A percentile compares a stretch with the other conserved stretches of the same genome.
These are phyloP conservation scores for Sesia apiformis DNA, from an alignment of 2,888 invertebrate species.

Conservation along the genomic window DNA sequence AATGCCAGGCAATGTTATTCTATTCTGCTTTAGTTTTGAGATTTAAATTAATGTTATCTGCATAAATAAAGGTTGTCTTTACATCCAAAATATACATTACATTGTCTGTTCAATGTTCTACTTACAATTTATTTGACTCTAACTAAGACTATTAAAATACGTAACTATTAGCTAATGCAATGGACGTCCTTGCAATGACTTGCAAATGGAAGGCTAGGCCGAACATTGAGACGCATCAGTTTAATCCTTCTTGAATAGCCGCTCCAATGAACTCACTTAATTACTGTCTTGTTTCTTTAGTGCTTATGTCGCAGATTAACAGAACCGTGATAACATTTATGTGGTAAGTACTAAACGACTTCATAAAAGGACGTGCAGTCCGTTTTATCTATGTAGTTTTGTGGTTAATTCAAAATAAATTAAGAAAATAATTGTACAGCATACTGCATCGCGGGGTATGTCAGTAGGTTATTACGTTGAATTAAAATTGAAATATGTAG, in stretches of 20 bases:
- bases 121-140: not conserved
- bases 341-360: conserved; percentile 11
- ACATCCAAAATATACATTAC: too few relatives aligned
- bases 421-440: too few relatives aligned
- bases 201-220: not conserved
- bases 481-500: too few relatives aligned
- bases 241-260: not conserved
- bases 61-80: too few relatives aligned
- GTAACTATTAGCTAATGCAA: not conserved
- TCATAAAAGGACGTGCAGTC: not conserved
- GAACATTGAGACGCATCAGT: not conserved
- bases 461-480: too few relatives aligned
- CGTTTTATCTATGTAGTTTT: too few relatives aligned
- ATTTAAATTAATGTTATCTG: too few relatives aligned
- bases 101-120: too few relatives aligned
- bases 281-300: conserved; percentile 12
- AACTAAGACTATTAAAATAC: not conserved
- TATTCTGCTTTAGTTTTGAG: too few relatives aligned
- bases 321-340: conserved; percentile 15
- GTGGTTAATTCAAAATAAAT: too few relatives aligned
- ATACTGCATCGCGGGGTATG: too few relatives aligned
- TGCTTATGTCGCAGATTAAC: conserved; percentile 15
- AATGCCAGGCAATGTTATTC: too few relatives aligned
- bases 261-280: conserved; percentile 12
- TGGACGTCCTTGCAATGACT: not conserved